These are phyloP conservation scores for Verasper variegatus DNA, from an alignment of 2,113 vertebrate species.

Conservation along the genomic window DNA sequence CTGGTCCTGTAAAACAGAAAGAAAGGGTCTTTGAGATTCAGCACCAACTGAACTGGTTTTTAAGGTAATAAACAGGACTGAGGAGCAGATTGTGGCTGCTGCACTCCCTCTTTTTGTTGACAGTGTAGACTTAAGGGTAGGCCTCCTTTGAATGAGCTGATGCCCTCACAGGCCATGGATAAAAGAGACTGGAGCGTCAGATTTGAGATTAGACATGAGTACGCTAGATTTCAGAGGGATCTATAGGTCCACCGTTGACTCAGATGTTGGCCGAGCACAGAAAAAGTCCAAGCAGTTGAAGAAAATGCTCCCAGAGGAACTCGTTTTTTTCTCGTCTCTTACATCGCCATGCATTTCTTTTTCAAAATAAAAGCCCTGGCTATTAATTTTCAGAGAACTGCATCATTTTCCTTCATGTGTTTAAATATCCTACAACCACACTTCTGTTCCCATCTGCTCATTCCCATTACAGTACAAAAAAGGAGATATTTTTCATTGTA, in stretches of 20 bases:
- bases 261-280: conserved; percentile 36
- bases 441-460: conserved; percentile 43
- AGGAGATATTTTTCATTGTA: conserved; percentile 56
- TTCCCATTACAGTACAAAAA: conserved; percentile 71
- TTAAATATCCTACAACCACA: conserved; percentile 63
- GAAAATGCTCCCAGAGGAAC: conserved; percentile 24
- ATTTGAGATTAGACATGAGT: conserved; percentile 28
- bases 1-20: conserved; percentile 72
- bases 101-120: conserved; percentile 52
- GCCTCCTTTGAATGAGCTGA: conserved; percentile 19
- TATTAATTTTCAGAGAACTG: conserved; percentile 24
- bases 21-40: conserved; percentile 56
- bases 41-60: conserved; percentile 56
- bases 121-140: conserved; percentile 19
- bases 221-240: conserved; percentile 29
- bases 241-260: conserved; percentile 34
- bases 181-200: conserved; percentile 45
- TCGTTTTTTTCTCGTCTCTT: conserved; percentile 23
- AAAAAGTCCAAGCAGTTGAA: conserved; percentile 43
- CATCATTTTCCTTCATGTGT: conserved; percentile 42
- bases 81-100: conserved; percentile 37
- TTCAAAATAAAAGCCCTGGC: conserved; percentile 49
- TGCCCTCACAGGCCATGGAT: conserved; percentile 15
- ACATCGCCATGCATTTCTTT: conserved; percentile 16
- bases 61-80: conserved; percentile 43